Conservation (phyloP, 2,888 invertebrate genomes). For the Machimus atricapillus region DNA sequence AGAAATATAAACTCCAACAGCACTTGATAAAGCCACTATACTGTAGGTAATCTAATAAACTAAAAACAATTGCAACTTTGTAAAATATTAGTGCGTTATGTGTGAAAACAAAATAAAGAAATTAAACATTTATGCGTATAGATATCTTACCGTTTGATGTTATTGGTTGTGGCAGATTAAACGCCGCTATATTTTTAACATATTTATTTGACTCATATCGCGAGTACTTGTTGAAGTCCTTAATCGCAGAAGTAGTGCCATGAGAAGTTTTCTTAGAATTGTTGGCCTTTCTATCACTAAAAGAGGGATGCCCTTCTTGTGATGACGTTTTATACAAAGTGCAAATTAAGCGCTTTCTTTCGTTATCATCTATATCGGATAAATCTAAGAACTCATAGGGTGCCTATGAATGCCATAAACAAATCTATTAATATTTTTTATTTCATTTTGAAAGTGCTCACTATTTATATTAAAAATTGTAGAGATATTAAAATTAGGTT, state of each 20-base stretch:
- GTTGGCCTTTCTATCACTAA: slow-evolving; percentile 32
- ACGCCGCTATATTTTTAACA: slow-evolving; percentile 44
- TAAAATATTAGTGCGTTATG: slow-evolving; percentile 23
- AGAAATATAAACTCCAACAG: neutral
- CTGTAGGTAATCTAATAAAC: neutral
- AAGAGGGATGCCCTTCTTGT: slow-evolving; percentile 24
- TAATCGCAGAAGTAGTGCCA: slow-evolving; percentile 32
- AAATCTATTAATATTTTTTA: neutral
- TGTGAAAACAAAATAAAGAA: slow-evolving; percentile 18
- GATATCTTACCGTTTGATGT: slow-evolving; percentile 42
- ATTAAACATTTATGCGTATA: slow-evolving; percentile 25
- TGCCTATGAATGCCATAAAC: slow-evolving; percentile 53
- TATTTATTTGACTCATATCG: slow-evolving; percentile 43
- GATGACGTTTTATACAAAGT: slow-evolving; percentile 63
- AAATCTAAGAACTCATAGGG: slow-evolving; percentile 78
- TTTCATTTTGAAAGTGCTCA: neutral
- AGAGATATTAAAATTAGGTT: too few relatives aligned
- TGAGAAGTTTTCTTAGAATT: slow-evolving; percentile 25
- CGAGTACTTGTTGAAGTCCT: slow-evolving; percentile 41
- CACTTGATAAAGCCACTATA: slow-evolving; percentile 11
- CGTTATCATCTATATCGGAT: slow-evolving; percentile 74
- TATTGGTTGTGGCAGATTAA: slow-evolving; percentile 40
- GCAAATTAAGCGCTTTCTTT: slow-evolving; percentile 69
- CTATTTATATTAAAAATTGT: neutral
- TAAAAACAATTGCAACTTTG: slow-evolving; percentile 14